These are phyloP conservation scores for Yponomeuta sedellus DNA, from an alignment of 2,888 invertebrate genomes.

Conservation along the genomic window DNA sequence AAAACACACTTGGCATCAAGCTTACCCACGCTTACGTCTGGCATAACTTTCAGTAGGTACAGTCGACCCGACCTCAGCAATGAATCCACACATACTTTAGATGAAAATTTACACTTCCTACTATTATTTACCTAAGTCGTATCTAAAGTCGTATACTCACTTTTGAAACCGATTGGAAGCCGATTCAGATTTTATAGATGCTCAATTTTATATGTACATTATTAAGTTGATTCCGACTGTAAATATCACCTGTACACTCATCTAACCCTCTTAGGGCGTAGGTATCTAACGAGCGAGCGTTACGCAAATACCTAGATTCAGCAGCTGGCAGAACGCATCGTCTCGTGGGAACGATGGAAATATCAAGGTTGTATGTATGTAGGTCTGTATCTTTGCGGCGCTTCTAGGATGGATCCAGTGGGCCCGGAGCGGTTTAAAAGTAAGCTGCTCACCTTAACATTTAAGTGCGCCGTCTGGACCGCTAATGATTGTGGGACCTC, in stretches of 20 bases:
- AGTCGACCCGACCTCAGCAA: no score
- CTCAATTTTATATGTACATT: background rate
- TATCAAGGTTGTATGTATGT: constrained; percentile 27
- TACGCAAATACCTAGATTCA: constrained; percentile 22
- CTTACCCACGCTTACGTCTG: no score
- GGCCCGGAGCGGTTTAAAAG: constrained; percentile 12
- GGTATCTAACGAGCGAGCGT: constrained; percentile 21
- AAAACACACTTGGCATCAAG: no score
- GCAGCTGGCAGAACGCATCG: constrained; percentile 16
- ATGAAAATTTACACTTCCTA: no score
- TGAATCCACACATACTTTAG: no score
- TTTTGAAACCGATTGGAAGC: no score
- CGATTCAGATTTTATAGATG: no score
- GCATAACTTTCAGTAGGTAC: no score
- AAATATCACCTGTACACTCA: background rate
- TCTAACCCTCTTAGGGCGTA: constrained; percentile 22
- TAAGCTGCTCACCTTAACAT: constrained; percentile 24
- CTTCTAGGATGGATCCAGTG: background rate
- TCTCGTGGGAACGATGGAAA: constrained; percentile 30
- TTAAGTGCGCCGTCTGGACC: constrained; percentile 15
- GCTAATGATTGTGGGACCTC: background rate
- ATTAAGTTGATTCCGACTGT: background rate
- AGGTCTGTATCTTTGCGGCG: background rate
- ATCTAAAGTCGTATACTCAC: no score
- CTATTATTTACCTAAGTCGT: no score